Percentiles rank a stretch among this genome's conserved stretches.
These are phyloP conservation scores for Rambutsinella grinnellia DNA, from an alignment of 2,888 invertebrate species.

Conservation along the genomic window DNA sequence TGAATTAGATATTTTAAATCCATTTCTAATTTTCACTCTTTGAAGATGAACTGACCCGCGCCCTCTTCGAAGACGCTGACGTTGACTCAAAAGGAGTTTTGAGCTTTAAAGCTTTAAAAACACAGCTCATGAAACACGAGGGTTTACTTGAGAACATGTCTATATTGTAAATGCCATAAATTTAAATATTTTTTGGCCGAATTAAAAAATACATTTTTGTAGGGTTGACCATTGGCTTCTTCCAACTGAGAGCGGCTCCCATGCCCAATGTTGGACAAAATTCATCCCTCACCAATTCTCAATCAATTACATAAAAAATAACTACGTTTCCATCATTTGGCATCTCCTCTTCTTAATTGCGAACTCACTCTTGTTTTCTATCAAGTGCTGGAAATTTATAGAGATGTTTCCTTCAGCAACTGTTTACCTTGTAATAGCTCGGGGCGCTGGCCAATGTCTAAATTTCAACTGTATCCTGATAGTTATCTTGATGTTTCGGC, in stretches of 20 bases:
- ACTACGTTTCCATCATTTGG: conserved; percentile 86
- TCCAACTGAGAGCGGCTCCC: conserved; percentile 75
- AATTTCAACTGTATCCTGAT: conserved; percentile 94
- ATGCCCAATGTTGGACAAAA: conserved; percentile 71
- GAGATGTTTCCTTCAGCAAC: conserved; percentile 71
- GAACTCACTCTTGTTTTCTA: conserved; percentile 83
- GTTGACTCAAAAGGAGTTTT: conserved; percentile 83
- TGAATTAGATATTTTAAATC: neutral
- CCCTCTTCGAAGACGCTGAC: conserved; percentile 94
- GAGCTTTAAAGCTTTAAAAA: conserved; percentile 88
- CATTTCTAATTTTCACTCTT: no score
- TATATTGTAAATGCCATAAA: conserved; percentile 80
- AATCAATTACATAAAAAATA: conserved; percentile 86
- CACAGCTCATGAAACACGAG: conserved; percentile 87
- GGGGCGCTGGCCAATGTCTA: conserved; percentile 94
- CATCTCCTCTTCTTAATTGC: conserved; percentile 78
- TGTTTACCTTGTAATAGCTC: conserved; percentile 83
- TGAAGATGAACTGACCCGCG: conserved; percentile 83
- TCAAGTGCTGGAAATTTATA: conserved; percentile 81
- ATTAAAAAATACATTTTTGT: conserved; percentile 66
- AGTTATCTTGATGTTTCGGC: conserved; percentile 88
- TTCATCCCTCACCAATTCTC: conserved; percentile 85
- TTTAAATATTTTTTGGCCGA: neutral
- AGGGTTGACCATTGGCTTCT: conserved; percentile 96
- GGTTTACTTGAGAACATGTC: conserved; percentile 92